These are phyloP conservation scores for Microchrysa polita DNA, from an alignment of 2,888 invertebrate genomes.

Conservation along the genomic window DNA sequence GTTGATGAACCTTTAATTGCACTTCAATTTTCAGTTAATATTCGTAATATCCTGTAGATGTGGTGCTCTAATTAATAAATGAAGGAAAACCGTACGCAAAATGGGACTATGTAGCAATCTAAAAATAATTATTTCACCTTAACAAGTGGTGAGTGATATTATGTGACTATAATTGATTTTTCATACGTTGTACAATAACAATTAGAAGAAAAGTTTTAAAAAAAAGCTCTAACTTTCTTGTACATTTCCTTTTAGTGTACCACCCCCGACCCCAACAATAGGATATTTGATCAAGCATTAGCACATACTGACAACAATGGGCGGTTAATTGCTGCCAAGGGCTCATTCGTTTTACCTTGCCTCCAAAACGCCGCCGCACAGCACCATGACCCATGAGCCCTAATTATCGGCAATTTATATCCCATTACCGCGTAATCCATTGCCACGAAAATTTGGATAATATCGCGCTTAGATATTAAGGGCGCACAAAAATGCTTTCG, in stretches of 20 bases:
- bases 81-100: no score
- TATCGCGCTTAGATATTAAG: slow-evolving; percentile 16
- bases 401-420: slow-evolving; percentile 48
- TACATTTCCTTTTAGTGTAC: no score
- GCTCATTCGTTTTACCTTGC: background rate
- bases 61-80: background rate
- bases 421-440: slow-evolving; percentile 46
- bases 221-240: no score
- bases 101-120: no score
- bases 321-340: background rate
- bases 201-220: no score
- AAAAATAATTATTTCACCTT: no score
- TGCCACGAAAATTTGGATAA: slow-evolving; percentile 11
- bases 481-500: background rate
- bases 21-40: slow-evolving; percentile 47
- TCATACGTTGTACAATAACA: no score
- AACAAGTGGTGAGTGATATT: no score
- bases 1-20: slow-evolving; percentile 47
- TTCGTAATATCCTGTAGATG: slow-evolving; percentile 42
- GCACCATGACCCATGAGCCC: background rate
- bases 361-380: no score
- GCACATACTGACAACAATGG: background rate
- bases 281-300: slow-evolving; percentile 4
- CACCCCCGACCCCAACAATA: slow-evolving; percentile 54
- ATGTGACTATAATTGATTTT: no score